phyloP scores from a whole-genome alignment of 2,797 vertebrate genomes.

The Spatula versicolor region DNA sequence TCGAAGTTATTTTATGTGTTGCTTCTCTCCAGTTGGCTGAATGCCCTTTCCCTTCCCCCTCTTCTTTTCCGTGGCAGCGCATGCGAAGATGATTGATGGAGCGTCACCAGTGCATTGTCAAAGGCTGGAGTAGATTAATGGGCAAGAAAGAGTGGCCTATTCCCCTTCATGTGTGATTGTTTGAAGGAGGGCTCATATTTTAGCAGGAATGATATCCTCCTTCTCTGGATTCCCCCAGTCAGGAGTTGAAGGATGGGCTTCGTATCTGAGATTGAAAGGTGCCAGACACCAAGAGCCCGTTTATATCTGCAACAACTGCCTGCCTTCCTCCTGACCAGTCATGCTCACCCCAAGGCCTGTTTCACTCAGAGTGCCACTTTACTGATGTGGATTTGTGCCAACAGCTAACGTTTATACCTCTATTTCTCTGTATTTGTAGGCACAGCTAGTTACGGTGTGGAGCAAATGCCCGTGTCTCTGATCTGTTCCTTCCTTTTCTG shows the following conservation, averaged over 20 bases:
- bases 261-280: conserved; percentile 26
- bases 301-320: conserved; percentile 9
- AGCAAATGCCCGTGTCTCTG: not conserved
- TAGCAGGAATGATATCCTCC: conserved; percentile 40
- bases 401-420: not conserved
- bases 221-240: conserved; percentile 42
- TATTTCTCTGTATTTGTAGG: not conserved
- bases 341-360: not conserved
- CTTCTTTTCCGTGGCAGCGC: conserved; percentile 25
- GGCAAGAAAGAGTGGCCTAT: conserved; percentile 48
- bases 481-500: not conserved
- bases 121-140: conserved; percentile 70
- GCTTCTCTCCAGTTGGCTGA: conserved; percentile 52
- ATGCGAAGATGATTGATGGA: conserved; percentile 55
- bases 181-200: conserved; percentile 60
- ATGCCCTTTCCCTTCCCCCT: conserved; percentile 54
- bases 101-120: conserved; percentile 35
- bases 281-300: not conserved
- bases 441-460: not conserved
- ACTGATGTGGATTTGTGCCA: not conserved
- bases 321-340: conserved; percentile 3
- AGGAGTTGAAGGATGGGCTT: conserved; percentile 57
- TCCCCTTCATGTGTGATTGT: conserved; percentile 48
- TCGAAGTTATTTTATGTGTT: conserved; percentile 40
- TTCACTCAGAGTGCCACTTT: not conserved